Percentiles rank a stretch among this genome's conserved stretches.
phyloP scores from a whole-genome alignment of 2,797 vertebrate genomes.

The Apogon talboti region DNA sequence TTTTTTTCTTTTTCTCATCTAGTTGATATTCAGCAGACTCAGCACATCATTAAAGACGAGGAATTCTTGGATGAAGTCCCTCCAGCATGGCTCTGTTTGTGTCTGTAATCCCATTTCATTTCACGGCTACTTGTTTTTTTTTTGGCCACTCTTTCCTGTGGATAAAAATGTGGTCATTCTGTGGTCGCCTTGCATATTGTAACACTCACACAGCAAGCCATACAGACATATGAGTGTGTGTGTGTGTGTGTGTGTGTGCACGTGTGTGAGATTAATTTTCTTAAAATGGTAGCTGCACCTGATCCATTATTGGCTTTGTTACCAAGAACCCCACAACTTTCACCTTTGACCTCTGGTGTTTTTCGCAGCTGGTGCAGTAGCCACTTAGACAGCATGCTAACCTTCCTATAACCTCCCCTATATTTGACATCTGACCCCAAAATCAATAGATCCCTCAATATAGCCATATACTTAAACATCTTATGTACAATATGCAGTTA shows the following conservation, averaged over 20 bases:
- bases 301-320: constrained; percentile 65
- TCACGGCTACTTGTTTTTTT: constrained; percentile 17
- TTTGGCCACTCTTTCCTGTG: constrained; percentile 16
- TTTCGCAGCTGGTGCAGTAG: constrained; percentile 48
- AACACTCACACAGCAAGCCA: not conserved
- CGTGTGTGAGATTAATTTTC: constrained; percentile 25
- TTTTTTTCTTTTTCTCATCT: constrained; percentile 14
- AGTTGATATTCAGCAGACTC: constrained; percentile 66
- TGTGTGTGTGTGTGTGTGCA: constrained; percentile 6
- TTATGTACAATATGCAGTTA: not conserved
- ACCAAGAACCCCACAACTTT: constrained; percentile 32
- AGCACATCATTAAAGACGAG: constrained; percentile 63
- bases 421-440: constrained; percentile 42
- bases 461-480: constrained; percentile 18
- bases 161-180: constrained; percentile 22
- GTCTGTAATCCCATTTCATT: constrained; percentile 47
- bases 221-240: not conserved
- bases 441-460: constrained; percentile 29
- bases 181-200: constrained; percentile 6
- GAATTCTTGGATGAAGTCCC: constrained; percentile 54
- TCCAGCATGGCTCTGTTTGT: constrained; percentile 33
- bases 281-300: constrained; percentile 49
- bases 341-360: constrained; percentile 59
- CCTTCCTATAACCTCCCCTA: not conserved
- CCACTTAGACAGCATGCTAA: constrained; percentile 13